These are phyloP conservation scores for Ypsolopha sequella DNA, from an alignment of 2,888 invertebrate genomes.

Conservation along the genomic window DNA sequence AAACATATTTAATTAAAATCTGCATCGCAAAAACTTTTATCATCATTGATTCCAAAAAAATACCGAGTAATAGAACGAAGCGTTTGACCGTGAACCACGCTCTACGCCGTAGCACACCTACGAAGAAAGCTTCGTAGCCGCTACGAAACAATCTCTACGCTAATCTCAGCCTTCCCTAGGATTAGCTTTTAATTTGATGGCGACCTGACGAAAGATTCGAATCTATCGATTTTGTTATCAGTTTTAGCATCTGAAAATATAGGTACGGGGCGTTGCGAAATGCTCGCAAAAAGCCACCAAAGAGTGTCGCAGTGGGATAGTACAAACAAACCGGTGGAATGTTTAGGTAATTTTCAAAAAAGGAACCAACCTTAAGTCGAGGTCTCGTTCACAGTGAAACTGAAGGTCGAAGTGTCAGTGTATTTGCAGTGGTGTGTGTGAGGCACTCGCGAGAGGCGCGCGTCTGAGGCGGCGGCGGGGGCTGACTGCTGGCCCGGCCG, in stretches of 20 bases:
- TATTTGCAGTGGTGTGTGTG: constrained; percentile 28
- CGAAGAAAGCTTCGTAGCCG: background rate
- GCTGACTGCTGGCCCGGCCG: constrained; percentile 54
- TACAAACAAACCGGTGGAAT: background rate
- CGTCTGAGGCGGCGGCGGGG: constrained; percentile 40
- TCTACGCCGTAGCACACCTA: no score
- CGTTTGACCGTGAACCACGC: no score
- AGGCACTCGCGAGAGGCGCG: constrained; percentile 45
- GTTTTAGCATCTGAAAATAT: background rate
- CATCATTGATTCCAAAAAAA: no score
- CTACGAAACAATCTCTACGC: background rate
- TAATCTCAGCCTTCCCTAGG: background rate
- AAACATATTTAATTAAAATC: no score
- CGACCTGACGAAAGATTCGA: background rate
- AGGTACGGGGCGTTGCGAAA: constrained; percentile 1
- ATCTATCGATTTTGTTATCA: background rate
- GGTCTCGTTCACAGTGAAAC: constrained; percentile 56
- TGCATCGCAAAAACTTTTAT: no score
- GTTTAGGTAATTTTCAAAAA: background rate
- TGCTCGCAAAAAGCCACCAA: background rate
- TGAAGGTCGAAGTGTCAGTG: constrained; percentile 60
- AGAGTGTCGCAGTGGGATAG: background rate
- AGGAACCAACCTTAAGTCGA: constrained; percentile 56
- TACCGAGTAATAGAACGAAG: no score
- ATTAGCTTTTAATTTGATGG: background rate